A percentile compares a stretch with the other conserved stretches of the same genome.
These are phyloP conservation scores for Caenorhabditis doughertyi DNA, from an alignment of 2,888 invertebrate genomes.

Conservation along the genomic window DNA sequence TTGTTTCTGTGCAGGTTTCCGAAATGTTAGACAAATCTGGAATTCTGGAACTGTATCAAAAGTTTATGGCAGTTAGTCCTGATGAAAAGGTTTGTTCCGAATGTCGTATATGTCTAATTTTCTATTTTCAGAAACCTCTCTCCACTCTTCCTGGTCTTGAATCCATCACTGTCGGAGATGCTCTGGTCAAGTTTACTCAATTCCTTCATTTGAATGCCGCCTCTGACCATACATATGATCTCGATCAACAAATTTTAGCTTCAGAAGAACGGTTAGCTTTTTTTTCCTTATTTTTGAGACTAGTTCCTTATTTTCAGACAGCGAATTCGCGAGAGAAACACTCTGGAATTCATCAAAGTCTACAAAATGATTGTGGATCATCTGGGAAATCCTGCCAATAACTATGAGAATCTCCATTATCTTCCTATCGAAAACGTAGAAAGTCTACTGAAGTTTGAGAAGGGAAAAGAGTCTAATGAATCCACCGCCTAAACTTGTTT, in stretches of 20 bases:
- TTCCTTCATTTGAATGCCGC: slow-evolving; percentile 41
- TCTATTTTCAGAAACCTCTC: slow-evolving; percentile 12
- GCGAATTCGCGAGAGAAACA: slow-evolving; percentile 54
- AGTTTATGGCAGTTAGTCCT: slow-evolving; percentile 35
- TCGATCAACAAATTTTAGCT: slow-evolving; percentile 41
- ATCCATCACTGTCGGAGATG: slow-evolving; percentile 14
- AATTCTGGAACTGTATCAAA: slow-evolving; percentile 57
- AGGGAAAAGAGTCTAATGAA: slow-evolving; percentile 21
- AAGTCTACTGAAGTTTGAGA: slow-evolving; percentile 52
- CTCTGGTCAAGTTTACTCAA: slow-evolving; percentile 48
- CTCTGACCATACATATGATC: slow-evolving; percentile 24
- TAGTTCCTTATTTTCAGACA: slow-evolving; percentile 14
- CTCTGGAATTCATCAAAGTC: slow-evolving; percentile 46
- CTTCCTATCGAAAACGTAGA: slow-evolving; percentile 53
- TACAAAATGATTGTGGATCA: slow-evolving; percentile 46
- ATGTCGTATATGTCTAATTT: background rate
- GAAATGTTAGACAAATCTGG: slow-evolving; percentile 58
- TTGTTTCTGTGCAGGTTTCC: slow-evolving; percentile 46
- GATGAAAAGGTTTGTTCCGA: slow-evolving; percentile 6
- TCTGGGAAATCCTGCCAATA: slow-evolving; percentile 33
- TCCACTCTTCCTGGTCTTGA: slow-evolving; percentile 48
- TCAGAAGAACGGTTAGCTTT: slow-evolving; percentile 42
- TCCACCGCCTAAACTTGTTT: slow-evolving; percentile 15
- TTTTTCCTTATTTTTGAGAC: background rate
- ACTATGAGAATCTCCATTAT: slow-evolving; percentile 45